Conservation (phyloP, 2,888 invertebrate genomes). For the Drosophila setosimentum region DNA sequence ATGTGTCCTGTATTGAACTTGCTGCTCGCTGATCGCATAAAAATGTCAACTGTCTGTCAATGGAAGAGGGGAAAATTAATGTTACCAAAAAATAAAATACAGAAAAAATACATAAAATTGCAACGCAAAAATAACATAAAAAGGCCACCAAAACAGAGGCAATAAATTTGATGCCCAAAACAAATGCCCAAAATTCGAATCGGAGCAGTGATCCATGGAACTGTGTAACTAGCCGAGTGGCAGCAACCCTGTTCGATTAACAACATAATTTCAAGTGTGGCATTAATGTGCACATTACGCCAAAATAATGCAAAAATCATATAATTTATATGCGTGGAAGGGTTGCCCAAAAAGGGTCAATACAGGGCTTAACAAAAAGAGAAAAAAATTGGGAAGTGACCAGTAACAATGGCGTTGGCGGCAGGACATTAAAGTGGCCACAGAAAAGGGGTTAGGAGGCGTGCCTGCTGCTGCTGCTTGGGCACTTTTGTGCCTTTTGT, state of each 20-base stretch:
- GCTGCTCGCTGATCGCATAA: constrained; percentile 48
- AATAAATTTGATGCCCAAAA: constrained; percentile 68
- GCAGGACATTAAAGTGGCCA: constrained; percentile 70
- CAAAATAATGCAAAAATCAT: constrained; percentile 80
- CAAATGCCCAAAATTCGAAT: constrained; percentile 39
- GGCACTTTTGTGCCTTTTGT: constrained; percentile 58
- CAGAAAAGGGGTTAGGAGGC: constrained; percentile 64
- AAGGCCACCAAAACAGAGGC: constrained; percentile 65
- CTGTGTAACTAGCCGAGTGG: constrained; percentile 5
- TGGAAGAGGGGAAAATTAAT: constrained; percentile 61
- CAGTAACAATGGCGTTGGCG: constrained; percentile 40
- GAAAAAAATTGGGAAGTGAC: constrained; percentile 47
- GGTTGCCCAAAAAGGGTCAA: constrained; percentile 42
- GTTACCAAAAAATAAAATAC: constrained; percentile 50
- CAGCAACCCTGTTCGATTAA: constrained; percentile 65
- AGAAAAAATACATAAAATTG: constrained; percentile 62
- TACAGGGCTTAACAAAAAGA: neutral
- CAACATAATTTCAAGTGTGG: constrained; percentile 79
- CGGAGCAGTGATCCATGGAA: constrained; percentile 10
- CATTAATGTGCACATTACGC: constrained; percentile 79
- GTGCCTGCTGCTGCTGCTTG: constrained; percentile 33
- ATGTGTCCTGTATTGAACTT: constrained; percentile 53
- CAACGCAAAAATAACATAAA: constrained; percentile 79
- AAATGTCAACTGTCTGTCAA: constrained; percentile 77
- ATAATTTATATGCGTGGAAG: constrained; percentile 69